Percentiles rank a stretch among this genome's conserved stretches.
phyloP scores from a whole-genome alignment of 2,113 vertebrate species.

The Indri indri region DNA sequence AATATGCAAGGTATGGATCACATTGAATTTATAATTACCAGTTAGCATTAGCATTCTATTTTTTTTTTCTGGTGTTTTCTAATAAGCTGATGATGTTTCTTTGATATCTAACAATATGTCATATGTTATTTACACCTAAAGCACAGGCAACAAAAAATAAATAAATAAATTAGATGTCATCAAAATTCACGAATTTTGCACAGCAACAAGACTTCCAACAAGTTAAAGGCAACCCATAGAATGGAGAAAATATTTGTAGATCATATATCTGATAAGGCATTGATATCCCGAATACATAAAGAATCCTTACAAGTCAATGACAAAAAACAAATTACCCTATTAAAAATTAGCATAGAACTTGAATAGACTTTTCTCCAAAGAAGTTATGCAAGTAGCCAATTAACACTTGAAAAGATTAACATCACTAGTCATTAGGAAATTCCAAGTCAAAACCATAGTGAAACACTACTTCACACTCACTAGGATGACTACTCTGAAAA shows the following conservation, averaged over 20 bases:
- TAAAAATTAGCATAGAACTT: not conserved
- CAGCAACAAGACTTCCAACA: not conserved
- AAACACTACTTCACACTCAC: not conserved
- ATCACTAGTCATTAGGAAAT: not conserved
- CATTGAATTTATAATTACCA: conserved; percentile 15
- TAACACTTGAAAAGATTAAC: not conserved
- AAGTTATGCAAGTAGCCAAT: not conserved
- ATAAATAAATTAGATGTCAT: not conserved
- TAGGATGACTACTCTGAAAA: not conserved
- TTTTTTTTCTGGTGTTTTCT: not conserved
- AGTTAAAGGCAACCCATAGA: not conserved
- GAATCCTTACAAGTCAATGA: not conserved
- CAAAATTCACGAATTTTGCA: not conserved
- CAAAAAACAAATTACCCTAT: not conserved
- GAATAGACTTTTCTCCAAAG: not conserved
- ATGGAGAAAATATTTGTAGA: not conserved
- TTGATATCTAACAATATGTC: not conserved
- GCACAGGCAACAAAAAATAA: not conserved
- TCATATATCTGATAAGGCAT: not conserved
- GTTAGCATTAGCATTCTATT: not conserved
- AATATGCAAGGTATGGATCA: not conserved
- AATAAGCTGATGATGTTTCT: not conserved
- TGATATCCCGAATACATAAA: not conserved
- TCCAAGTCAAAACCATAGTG: not conserved
- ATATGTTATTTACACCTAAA: not conserved